These are phyloP conservation scores for Cacoxenus indagator DNA, from an alignment of 2,888 invertebrate species.

Conservation along the genomic window DNA sequence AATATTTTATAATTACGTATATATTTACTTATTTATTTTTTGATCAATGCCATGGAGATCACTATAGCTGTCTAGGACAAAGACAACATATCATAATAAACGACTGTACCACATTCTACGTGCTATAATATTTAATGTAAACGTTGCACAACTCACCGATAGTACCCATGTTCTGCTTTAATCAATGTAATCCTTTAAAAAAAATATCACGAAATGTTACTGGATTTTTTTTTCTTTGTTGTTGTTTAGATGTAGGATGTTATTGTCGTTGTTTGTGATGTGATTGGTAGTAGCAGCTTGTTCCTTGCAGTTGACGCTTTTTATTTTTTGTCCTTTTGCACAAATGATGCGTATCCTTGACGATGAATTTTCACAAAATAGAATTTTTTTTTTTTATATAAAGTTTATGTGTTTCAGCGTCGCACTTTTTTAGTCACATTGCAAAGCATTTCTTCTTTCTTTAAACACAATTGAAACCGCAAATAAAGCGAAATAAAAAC, in stretches of 20 bases:
- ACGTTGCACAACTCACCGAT: conserved; percentile 46
- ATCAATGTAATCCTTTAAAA: conserved; percentile 39
- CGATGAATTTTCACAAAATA: neutral
- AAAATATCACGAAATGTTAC: conserved; percentile 32
- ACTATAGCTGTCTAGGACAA: too few relatives aligned
- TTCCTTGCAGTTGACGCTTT: neutral
- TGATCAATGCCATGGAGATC: too few relatives aligned
- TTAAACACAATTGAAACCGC: neutral
- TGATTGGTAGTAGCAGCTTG: too few relatives aligned
- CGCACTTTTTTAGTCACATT: conserved; percentile 57
- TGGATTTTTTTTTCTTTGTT: conserved; percentile 1
- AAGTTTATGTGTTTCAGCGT: conserved; percentile 32
- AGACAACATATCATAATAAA: neutral
- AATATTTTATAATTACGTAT: too few relatives aligned
- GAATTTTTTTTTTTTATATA: conserved; percentile 23
- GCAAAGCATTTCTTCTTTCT: conserved; percentile 40
- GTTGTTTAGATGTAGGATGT: neutral
- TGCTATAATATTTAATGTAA: neutral
- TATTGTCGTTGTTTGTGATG: neutral
- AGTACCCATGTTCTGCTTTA: conserved; percentile 48
- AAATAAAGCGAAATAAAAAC: neutral
- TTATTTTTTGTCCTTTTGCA: neutral
- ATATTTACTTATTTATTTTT: too few relatives aligned
- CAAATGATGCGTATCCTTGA: neutral
- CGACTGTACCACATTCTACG: too few relatives aligned